Evolutionary conservation across 2,113 vertebrate species (phyloP).

Genomic region (Pandion haliaetus): DNA sequence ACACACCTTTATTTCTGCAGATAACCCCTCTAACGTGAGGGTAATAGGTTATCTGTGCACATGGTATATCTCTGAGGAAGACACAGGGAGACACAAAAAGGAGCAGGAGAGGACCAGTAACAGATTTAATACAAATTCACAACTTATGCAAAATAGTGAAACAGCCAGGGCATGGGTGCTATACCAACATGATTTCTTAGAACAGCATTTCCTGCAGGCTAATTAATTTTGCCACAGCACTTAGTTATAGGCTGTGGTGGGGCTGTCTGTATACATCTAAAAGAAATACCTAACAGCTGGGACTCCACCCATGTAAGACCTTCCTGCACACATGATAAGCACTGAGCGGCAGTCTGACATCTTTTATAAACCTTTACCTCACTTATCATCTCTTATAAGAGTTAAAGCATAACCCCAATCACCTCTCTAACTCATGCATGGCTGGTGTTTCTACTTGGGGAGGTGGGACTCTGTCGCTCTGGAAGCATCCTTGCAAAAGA

Average conservation of each 20-base stretch:
- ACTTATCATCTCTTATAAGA: neutral
- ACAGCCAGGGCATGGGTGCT: neutral
- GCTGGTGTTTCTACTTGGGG: neutral
- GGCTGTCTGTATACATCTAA: neutral
- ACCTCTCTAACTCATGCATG: no score
- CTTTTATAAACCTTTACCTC: neutral
- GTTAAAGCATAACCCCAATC: neutral
- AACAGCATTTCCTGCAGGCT: neutral
- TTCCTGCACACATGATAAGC: neutral
- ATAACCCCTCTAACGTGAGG: rapidly evolving
- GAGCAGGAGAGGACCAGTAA: neutral
- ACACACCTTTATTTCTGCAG: neutral
- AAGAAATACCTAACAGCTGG: neutral
- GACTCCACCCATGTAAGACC: neutral
- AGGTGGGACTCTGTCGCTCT: rapidly evolving
- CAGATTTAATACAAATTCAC: neutral
- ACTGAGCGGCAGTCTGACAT: neutral
- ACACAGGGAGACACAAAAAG: rapidly evolving
- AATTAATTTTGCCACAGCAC: neutral
- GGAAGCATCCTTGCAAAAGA: neutral
- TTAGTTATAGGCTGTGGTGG: neutral
- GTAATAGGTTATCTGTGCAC: rapidly evolving
- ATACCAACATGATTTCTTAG: neutral
- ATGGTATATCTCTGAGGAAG: neutral
- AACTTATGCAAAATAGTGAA: neutral